phyloP scores from a whole-genome alignment of 2,888 invertebrate genomes.

The Tricholauxania praeusta region DNA sequence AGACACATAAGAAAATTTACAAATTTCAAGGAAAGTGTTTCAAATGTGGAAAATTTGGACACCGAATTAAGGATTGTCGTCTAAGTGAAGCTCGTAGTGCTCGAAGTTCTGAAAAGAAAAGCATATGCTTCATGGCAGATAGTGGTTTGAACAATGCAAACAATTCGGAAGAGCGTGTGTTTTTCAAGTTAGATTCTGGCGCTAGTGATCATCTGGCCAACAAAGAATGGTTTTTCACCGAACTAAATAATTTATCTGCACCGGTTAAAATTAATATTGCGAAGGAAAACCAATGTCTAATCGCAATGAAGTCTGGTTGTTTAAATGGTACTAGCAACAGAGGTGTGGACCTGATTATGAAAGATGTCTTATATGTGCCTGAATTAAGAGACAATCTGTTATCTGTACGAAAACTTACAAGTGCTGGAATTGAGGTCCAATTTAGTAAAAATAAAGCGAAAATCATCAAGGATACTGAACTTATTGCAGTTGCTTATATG shows the following conservation, averaged over 20 bases:
- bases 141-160: neutral
- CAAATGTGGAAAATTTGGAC: neutral
- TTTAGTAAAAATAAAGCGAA: too few relatives aligned
- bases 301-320: neutral
- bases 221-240: too few relatives aligned
- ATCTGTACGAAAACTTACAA: too few relatives aligned
- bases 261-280: too few relatives aligned
- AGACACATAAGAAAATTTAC: neutral
- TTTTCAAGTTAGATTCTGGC: neutral
- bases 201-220: neutral
- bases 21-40: constrained; percentile 9
- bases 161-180: neutral
- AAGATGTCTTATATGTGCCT: neutral
- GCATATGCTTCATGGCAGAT: constrained; percentile 7
- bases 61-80: constrained; percentile 1
- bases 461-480: too few relatives aligned
- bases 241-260: too few relatives aligned
- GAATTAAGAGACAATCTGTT: neutral
- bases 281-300: neutral
- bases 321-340: neutral
- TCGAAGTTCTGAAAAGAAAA: neutral
- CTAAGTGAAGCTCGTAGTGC: constrained; percentile 2
- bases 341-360: neutral
- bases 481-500: too few relatives aligned
- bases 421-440: too few relatives aligned